Conservation (phyloP, 2,113 vertebrate species). For the Aramus guarauna region DNA sequence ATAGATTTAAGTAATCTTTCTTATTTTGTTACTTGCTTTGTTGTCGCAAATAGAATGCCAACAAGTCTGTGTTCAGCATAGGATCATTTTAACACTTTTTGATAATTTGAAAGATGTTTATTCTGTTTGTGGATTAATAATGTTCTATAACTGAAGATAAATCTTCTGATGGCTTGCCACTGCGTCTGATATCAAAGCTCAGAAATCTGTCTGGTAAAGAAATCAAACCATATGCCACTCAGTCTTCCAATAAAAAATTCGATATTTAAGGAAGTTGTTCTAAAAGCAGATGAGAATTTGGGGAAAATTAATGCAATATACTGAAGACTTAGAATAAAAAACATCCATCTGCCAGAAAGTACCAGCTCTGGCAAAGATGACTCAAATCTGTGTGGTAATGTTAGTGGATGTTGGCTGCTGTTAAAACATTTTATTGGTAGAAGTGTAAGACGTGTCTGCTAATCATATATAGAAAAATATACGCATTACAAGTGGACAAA, state of each 20-base stretch:
- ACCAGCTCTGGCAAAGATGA: neutral
- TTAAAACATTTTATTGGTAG: neutral
- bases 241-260: neutral
- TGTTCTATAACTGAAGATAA: neutral
- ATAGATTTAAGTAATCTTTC: slow-evolving; percentile 30
- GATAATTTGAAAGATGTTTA: neutral
- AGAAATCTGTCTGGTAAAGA: neutral
- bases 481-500: neutral
- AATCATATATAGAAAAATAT: neutral
- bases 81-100: neutral
- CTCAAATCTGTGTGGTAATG: neutral
- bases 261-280: neutral
- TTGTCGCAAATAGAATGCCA: neutral
- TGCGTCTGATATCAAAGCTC: neutral
- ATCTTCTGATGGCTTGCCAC: neutral
- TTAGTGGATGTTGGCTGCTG: neutral
- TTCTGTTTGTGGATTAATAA: neutral
- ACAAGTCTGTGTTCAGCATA: neutral
- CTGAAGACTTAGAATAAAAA: neutral
- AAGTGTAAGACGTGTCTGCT: neutral
- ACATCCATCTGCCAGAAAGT: neutral
- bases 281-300: neutral
- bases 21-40: slow-evolving; percentile 6
- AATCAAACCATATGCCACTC: neutral
- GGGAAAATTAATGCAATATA: neutral